phyloP scores from a whole-genome alignment of 2,113 vertebrate species.

The Tinamus guttatus region DNA sequence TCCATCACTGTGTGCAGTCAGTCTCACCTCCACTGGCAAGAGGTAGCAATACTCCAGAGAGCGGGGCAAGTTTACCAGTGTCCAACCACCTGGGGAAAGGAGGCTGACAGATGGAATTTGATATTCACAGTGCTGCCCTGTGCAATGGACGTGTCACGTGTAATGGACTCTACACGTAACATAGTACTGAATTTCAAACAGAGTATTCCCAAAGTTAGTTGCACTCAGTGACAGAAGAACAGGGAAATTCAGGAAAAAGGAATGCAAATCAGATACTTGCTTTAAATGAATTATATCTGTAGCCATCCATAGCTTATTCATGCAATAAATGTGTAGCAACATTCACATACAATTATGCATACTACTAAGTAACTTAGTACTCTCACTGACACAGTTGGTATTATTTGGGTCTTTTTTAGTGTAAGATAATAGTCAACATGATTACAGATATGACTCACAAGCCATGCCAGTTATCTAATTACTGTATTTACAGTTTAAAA shows the following conservation, averaged over 20 bases:
- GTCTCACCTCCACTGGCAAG: not conserved
- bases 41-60: not conserved
- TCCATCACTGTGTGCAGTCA: not conserved
- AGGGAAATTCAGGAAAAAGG: not conserved
- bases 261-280: not conserved
- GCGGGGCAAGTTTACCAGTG: not conserved
- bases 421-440: not conserved
- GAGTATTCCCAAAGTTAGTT: not conserved
- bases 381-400: not conserved
- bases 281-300: not conserved
- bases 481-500: slow-evolving; percentile 1
- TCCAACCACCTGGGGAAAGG: not conserved
- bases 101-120: not conserved
- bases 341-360: not conserved
- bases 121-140: not conserved
- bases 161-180: not conserved
- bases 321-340: not conserved
- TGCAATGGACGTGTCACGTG: not conserved
- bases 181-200: not conserved
- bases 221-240: not conserved
- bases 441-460: not conserved
- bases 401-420: not conserved
- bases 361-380: not conserved
- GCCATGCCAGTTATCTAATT: not conserved
- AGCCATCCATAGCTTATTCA: not conserved